Evolutionary conservation across 2,797 vertebrate genomes (phyloP).

Genomic region (Morelia viridis): DNA sequence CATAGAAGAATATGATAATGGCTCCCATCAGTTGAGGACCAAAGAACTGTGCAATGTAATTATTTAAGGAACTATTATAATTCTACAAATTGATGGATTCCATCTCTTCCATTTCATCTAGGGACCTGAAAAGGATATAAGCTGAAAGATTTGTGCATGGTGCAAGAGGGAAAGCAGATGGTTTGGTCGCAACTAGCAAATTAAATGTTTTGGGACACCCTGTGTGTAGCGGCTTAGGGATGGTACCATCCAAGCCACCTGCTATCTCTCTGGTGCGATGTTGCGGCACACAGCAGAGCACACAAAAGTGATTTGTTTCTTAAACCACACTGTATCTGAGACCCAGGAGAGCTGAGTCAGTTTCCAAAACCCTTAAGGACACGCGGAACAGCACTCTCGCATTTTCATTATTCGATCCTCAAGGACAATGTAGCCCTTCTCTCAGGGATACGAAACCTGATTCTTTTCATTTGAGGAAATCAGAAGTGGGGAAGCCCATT

Average conservation of each 20-base stretch:
- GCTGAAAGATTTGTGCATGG: background rate
- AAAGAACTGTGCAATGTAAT: slow-evolving; percentile 35
- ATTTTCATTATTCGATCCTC: background rate
- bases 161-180: background rate
- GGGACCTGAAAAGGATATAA: background rate
- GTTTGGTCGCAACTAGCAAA: background rate
- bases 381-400: background rate
- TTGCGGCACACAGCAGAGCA: background rate
- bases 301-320: background rate
- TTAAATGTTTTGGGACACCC: background rate
- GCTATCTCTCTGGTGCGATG: background rate
- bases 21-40: slow-evolving; percentile 11
- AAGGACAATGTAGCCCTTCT: too few relatives aligned
- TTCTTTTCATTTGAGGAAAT: background rate
- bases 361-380: background rate
- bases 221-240: background rate
- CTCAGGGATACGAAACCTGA: background rate
- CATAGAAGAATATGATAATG: slow-evolving; percentile 34
- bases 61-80: slow-evolving; percentile 11
- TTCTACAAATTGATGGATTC: slow-evolving; percentile 38
- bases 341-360: too few relatives aligned
- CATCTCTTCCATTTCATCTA: background rate
- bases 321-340: background rate
- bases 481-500: background rate
- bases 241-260: background rate